Conservation (phyloP, 53 echinoderm and acorn worm genomes). For the Hippasteria phrygiana region DNA sequence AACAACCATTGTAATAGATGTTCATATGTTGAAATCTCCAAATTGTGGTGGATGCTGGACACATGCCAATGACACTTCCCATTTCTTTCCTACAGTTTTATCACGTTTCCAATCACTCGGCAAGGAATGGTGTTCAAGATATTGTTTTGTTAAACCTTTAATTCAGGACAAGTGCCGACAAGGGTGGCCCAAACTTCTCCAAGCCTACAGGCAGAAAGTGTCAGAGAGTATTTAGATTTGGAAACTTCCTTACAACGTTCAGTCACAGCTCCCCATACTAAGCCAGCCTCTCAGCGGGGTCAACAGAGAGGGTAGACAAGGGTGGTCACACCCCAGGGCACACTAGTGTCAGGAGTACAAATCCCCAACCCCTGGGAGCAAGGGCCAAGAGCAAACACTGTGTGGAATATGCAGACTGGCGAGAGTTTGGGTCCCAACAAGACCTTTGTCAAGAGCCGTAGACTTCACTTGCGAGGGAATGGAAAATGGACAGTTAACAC, state of each 20-base stretch:
- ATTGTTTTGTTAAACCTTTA: not conserved
- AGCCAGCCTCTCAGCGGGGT: conserved; percentile 11
- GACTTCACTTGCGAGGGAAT: too few species aligned
- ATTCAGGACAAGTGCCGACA: not conserved
- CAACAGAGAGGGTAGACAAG: not conserved
- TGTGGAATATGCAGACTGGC: not conserved
- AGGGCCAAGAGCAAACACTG: not conserved
- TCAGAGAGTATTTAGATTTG: not conserved
- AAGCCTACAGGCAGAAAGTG: conserved; percentile 17
- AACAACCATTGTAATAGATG: too few species aligned
- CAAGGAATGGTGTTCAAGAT: too few species aligned
- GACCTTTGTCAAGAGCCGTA: not conserved
- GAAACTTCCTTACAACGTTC: conserved; percentile 24
- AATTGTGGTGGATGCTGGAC: too few species aligned
- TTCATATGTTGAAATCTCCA: too few species aligned
- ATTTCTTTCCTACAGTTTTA: too few species aligned
- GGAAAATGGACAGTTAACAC: too few species aligned
- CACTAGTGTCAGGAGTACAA: conserved; percentile 22
- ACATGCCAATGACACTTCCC: too few species aligned
- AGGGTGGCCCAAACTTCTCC: conserved; percentile 14
- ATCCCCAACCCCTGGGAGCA: conserved; percentile 22
- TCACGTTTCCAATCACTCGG: too few species aligned
- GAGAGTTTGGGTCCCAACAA: not conserved
- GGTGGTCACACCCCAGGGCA: conserved; percentile 58
- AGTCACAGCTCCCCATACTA: not conserved